phyloP scores from a whole-genome alignment of 2,797 vertebrate genomes.

The Sciurus vulgaris region DNA sequence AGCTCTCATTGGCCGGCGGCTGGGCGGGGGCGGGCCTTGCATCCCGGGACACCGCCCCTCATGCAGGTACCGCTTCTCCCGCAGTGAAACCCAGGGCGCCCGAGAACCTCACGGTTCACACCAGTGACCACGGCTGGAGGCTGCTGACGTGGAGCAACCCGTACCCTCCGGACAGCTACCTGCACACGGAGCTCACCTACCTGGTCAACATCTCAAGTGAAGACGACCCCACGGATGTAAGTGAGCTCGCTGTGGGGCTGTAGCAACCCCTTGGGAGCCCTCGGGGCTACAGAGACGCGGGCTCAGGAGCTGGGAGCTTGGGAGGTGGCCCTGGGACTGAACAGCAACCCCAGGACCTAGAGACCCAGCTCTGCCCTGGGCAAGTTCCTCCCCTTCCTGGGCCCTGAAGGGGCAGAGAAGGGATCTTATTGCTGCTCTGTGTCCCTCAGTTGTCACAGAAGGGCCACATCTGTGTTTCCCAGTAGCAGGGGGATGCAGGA shows the following conservation, averaged over 20 bases:
- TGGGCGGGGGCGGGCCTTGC: neutral
- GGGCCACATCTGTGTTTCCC: neutral
- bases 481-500: neutral
- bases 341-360: neutral
- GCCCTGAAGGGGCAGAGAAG: neutral
- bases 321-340: neutral
- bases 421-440: neutral
- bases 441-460: neutral
- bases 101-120: slow-evolving; percentile 72
- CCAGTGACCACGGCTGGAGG: slow-evolving; percentile 46
- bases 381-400: fast-evolving
- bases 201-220: slow-evolving; percentile 85
- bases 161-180: neutral
- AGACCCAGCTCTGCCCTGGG: no score
- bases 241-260: neutral
- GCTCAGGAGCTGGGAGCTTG: neutral
- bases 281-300: fast-evolving
- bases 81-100: slow-evolving; percentile 88
- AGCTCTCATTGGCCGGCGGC: no score
- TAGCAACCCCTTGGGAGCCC: neutral
- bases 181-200: slow-evolving; percentile 76
- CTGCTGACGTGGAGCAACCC: slow-evolving; percentile 85
- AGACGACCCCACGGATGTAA: slow-evolving; percentile 77
- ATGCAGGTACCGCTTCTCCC: neutral
- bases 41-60: neutral